A percentile compares a stretch with the other conserved stretches of the same genome.
phyloP scores from a whole-genome alignment of 2,113 vertebrate genomes.

The Pao palembangensis region DNA sequence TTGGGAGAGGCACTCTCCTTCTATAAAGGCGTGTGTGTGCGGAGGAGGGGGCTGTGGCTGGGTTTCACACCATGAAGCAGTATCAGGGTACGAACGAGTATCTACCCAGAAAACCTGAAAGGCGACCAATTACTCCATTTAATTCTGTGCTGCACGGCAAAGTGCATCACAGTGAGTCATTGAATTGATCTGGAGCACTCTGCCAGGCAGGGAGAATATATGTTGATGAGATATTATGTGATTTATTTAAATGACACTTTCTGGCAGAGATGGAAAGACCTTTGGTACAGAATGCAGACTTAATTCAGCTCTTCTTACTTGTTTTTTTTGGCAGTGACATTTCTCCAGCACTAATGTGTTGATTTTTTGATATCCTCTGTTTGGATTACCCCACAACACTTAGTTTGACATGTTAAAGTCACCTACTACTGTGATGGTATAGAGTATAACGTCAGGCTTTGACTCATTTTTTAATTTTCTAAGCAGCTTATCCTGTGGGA shows the following conservation, averaged over 20 bases:
- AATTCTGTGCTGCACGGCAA: constrained; percentile 5
- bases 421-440: constrained; percentile 1
- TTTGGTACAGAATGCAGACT: neutral
- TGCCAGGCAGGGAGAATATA: constrained; percentile 43
- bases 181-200: constrained; percentile 30
- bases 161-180: constrained; percentile 18
- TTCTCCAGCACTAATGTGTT: neutral
- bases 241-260: constrained; percentile 33
- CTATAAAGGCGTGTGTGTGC: constrained; percentile 12
- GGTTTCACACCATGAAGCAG: constrained; percentile 1
- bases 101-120: constrained; percentile 18
- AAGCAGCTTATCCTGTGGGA: constrained; percentile 4
- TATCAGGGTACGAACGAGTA: constrained; percentile 22
- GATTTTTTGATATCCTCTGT: constrained; percentile 6
- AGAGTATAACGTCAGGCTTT: constrained; percentile 1
- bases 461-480: constrained; percentile 3
- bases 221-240: constrained; percentile 42
- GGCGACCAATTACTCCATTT: constrained; percentile 42
- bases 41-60: neutral
- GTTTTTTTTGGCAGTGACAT: constrained; percentile 9
- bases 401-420: constrained; percentile 1
- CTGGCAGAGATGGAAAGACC: constrained; percentile 24
- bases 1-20: constrained; percentile 27
- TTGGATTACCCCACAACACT: neutral
- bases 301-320: constrained; percentile 4